Base-by-base conservation (phyloP, 2,797 vertebrate species). In the Glyptemys insculpta region DNA sequence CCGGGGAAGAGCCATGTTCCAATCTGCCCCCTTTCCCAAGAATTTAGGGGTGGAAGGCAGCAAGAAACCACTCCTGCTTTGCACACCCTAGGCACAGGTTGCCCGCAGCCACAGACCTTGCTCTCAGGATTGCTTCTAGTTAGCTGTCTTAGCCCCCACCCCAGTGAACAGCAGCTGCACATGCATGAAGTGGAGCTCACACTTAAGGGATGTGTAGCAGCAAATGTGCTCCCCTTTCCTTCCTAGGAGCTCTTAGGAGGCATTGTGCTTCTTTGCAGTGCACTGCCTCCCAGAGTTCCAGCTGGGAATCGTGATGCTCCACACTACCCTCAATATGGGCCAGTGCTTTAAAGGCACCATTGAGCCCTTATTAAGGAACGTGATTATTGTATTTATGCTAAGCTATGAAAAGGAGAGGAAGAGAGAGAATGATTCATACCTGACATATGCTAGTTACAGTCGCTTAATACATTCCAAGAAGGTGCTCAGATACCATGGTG, bases 81-180 rank as follows among this genome's bases (percentile, higher is more conserved):
- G 44, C 14, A 6, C 10, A 23, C 11, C n/a, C 79, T 53, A 19
- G 85, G 49, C 49, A 68, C 65, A 31, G 3, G 29, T 82, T 78
- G 72, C 57, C 50, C 53, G 29, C 84, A 91, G 89, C 89, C 96
- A 54, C 86, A 86, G 57, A 81, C 92, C 79, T 14, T 86, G 65
- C 65, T 49, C 50, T 83, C 88, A 65, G 79, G 89, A 87, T 68
- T 16, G 1, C 57, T 92, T 49, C 47, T 37, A 37, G 18, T 37
- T 37, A 72, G 68, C n/a, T 12, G 8, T 0, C 0, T 85, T 76
- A 89, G 14, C 54, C 52, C 21, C 86, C 91, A 12, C 19, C 37
- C 10, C 37, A 37, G 34, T 37, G 65, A 68, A 37, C n/a, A 68
- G 65, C 65, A 41, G 37, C 68, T 37, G 37, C 68, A 23, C 37